Base-by-base conservation (phyloP, 2,113 vertebrate species). In the Cromileptes altivelis region DNA sequence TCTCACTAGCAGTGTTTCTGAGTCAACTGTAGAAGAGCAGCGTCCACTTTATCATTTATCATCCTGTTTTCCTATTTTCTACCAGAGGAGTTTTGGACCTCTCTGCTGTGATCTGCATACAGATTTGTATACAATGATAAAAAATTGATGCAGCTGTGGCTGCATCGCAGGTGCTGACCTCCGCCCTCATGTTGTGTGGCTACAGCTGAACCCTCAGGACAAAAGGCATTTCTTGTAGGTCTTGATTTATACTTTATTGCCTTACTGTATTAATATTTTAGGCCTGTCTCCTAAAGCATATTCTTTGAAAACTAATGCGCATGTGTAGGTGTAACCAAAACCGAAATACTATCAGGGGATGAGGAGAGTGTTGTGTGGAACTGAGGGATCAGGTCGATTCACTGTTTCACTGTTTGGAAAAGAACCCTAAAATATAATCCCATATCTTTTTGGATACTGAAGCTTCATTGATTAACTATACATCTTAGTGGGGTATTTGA, bases 81-180 rank as follows among this genome's bases (percentile, higher is more conserved):
- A 25, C 10, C 8, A 1, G 50, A 40, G 2, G 25, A 74, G 58
- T 75, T 50, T 61, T 61, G 56, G 18, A 61, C 19, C 6, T 52
- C 27, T 52, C 19, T 11, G 27, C 60, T 55, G 61, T 64, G 50
- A 45, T 75, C 19, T 53, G 49, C 9, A 42, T 25, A 27, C 49
- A 65, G 15, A 75, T 75, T 21, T 19, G 6, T 75, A 15, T 21
- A 63, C 8, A 40, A 7, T 23, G 27, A 37, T 17, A 33, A 42
- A 7, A 37, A 27, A 25, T 2, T 2, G 21, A 25, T 53, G 18
- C 19, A 55, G 27, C 12, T 18, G 50, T 37, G 68, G 33, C 30
- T 23, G 68, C 19, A 73, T 60, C 17, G 56, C 70, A 30, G 55
- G 14, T 72, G 55, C 15, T 58, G 11, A 73, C 23, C 37, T 27